Conservation (phyloP, 1,140 invertebrate species). For the Pogonomyrmex californicus region DNA sequence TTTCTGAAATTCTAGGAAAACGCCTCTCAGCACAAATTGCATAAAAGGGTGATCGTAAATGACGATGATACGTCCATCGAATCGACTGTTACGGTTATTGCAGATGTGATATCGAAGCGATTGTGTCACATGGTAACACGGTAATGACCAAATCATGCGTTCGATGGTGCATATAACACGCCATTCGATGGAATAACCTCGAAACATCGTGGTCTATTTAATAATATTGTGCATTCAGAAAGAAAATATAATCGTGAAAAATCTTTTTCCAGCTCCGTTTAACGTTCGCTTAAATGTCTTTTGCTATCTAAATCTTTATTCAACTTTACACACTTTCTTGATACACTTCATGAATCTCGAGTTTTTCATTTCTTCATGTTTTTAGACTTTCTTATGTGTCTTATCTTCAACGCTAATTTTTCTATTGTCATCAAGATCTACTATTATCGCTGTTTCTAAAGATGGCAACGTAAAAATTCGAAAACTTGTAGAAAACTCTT, state of each 20-base stretch:
- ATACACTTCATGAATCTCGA: background rate
- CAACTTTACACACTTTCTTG: background rate
- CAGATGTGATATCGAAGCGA: conserved; percentile 22
- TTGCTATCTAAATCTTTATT: background rate
- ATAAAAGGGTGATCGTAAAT: conserved; percentile 36
- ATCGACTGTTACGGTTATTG: conserved; percentile 47
- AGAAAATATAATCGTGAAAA: conserved; percentile 20
- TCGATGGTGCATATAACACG: conserved; percentile 33
- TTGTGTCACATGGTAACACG: conserved; percentile 25
- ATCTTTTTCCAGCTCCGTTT: background rate
- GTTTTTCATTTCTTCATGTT: background rate
- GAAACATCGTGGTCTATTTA: conserved; percentile 26
- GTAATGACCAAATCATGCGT: conserved; percentile 50
- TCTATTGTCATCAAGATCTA: background rate
- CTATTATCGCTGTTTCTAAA: background rate
- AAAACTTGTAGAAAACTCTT: conserved; percentile 1
- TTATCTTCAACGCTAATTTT: background rate
- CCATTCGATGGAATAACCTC: conserved; percentile 28
- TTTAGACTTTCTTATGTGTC: background rate
- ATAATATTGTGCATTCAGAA: background rate
- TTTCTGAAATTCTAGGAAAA: conserved; percentile 36
- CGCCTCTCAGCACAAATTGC: conserved; percentile 9
- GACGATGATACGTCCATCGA: conserved; percentile 21
- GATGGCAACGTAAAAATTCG: background rate
- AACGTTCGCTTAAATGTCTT: background rate